Evolutionary conservation across 2,888 invertebrate genomes (phyloP), one percentile per base, ranked within the genome.

Genomic region (Ecdyonurus torrentis): DNA sequence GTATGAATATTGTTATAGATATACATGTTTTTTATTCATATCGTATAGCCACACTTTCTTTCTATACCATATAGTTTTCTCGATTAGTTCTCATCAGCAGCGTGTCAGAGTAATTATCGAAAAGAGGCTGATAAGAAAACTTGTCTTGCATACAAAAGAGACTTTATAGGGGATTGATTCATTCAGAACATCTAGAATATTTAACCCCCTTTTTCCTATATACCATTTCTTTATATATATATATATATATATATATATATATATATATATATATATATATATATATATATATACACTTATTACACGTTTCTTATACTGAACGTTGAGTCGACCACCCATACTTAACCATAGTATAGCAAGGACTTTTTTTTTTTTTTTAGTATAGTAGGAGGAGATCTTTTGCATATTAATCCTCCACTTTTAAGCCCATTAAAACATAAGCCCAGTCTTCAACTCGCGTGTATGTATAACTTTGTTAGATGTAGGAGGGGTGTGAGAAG

Each of bases 321-420:
- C 15, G 37, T 5, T 37, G 37, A 37, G 7, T 37, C 37, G 37
- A 5, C 37, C 15, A 15, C 37, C 37, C 37, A 15, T 15, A n/a
- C n/a, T n/a, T n/a, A n/a, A n/a, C n/a, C n/a, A n/a, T n/a, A n/a
- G n/a, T n/a, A n/a, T n/a, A n/a, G n/a, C n/a, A n/a, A n/a, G n/a
- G n/a, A n/a, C n/a, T n/a, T n/a, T n/a, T n/a, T n/a, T n/a, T 37
- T 37, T 15, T 10, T 15, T 37, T 5, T 37, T 37, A 15, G 37
- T 10, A 15, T 5, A 15, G 37, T 5, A 15, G 37, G 59, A 2
- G 24, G 20, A 20, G 59, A 59, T 59, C 55, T 61, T 60, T 61
- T 61, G 61, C 61, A 61, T 61, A 61, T 55, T 61, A 61, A 61
- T 61, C 61, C 61, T 55, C 20, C 61, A 19, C 37, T 61, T 37